A percentile compares a stretch with the other conserved stretches of the same genome.
These are phyloP conservation scores for Vandiemenella viatica DNA, from an alignment of 2,888 invertebrate species.

Conservation along the genomic window DNA sequence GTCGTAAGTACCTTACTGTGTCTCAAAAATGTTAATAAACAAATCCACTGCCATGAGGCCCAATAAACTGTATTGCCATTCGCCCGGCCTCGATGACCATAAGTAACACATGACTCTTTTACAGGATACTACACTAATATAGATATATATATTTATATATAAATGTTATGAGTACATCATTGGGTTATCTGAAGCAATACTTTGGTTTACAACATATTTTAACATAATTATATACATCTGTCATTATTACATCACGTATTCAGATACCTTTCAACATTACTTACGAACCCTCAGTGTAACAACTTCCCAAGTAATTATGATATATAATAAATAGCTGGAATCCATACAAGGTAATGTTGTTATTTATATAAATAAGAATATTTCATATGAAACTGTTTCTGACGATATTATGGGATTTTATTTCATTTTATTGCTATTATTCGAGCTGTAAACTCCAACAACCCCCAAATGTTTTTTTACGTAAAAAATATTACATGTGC, in stretches of 20 bases:
- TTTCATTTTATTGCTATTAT: not conserved
- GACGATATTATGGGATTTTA: not conserved
- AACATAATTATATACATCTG: not conserved
- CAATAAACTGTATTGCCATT: slow-evolving; percentile 9
- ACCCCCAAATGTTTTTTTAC: not conserved
- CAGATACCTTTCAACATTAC: not conserved
- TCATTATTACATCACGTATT: too few relatives aligned
- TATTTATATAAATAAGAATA: not conserved
- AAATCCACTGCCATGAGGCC: not conserved
- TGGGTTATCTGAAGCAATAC: not conserved
- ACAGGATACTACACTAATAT: not conserved
- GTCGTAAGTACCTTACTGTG: slow-evolving; percentile 9
- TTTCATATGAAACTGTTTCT: not conserved
- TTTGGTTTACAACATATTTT: not conserved
- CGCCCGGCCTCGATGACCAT: slow-evolving; percentile 7
- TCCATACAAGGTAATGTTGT: not conserved
- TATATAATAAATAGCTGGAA: not conserved
- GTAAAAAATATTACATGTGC: not conserved
- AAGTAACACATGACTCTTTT: not conserved
- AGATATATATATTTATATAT: not conserved
- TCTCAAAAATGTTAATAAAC: slow-evolving; percentile 11
- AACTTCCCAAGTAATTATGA: not conserved
- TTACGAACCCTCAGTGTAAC: not conserved
- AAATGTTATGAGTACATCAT: not conserved
- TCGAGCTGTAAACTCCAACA: not conserved